These are phyloP conservation scores for Cossypha niveicapilla DNA, from an alignment of 2,797 vertebrate genomes.

Conservation along the genomic window DNA sequence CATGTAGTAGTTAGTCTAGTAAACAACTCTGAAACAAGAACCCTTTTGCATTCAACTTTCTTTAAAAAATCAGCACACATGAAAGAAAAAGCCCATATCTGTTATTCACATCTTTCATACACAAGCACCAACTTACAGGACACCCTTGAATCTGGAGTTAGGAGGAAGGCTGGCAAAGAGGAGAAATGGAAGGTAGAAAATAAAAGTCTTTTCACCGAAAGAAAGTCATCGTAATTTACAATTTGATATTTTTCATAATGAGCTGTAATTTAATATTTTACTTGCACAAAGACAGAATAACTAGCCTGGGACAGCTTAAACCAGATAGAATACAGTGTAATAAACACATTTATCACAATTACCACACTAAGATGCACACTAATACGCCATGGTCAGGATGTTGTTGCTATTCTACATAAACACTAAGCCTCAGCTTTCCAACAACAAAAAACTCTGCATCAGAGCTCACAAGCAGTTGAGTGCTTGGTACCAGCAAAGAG, in stretches of 20 bases:
- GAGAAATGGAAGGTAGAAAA: background rate
- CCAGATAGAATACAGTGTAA: background rate
- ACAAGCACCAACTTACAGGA: background rate
- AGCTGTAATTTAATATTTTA: background rate
- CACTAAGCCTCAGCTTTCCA: background rate
- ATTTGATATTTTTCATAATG: background rate
- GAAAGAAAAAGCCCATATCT: background rate
- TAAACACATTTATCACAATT: background rate
- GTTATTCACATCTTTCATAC: background rate
- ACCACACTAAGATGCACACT: background rate
- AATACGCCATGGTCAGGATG: background rate
- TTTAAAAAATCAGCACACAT: background rate
- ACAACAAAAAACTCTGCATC: background rate
- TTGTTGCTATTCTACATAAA: background rate
- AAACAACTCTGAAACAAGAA: background rate
- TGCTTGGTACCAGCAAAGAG: rapidly evolving
- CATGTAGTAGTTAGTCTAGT: background rate
- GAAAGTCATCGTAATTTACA: background rate
- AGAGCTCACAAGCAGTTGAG: background rate
- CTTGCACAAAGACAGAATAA: background rate
- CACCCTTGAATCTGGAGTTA: background rate
- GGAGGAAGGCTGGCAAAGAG: background rate
- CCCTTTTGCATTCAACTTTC: background rate
- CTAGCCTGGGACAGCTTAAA: background rate
- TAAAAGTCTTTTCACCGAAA: background rate